Evolutionary conservation across 2,797 vertebrate genomes (phyloP).

Genomic region (Propithecus perrieri): DNA sequence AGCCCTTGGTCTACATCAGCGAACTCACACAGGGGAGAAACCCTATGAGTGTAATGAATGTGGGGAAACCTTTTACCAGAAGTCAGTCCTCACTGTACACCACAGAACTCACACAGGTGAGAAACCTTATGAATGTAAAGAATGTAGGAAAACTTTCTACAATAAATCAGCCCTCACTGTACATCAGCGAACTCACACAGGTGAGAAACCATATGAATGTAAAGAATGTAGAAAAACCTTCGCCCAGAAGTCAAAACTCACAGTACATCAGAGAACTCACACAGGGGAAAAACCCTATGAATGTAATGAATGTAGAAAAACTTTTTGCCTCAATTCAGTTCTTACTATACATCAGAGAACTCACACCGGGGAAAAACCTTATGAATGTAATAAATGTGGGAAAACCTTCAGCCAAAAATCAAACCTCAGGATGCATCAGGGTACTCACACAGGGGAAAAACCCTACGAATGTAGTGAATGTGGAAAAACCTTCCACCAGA

Average conservation of each 20-base stretch:
- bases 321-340: neutral
- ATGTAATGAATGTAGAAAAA: neutral
- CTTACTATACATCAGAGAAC: neutral
- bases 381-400: neutral
- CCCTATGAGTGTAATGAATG: neutral
- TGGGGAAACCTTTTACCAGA: neutral
- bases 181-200: neutral
- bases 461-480: neutral
- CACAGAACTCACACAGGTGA: neutral
- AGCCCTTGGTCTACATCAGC: neutral
- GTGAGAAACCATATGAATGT: slow-evolving; percentile 15
- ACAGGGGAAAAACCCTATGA: neutral
- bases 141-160: neutral
- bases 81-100: neutral
- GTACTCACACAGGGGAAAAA: neutral
- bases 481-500: neutral
- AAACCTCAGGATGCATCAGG: neutral
- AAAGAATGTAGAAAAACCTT: neutral
- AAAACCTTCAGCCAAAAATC: neutral
- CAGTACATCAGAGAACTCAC: neutral
- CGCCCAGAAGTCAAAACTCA: neutral
- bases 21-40: neutral
- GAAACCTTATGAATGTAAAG: neutral
- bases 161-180: neutral
- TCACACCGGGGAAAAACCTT: neutral